These are phyloP conservation scores for Poecilia latipinna DNA, from an alignment of 2,113 vertebrate genomes.

Conservation along the genomic window DNA sequence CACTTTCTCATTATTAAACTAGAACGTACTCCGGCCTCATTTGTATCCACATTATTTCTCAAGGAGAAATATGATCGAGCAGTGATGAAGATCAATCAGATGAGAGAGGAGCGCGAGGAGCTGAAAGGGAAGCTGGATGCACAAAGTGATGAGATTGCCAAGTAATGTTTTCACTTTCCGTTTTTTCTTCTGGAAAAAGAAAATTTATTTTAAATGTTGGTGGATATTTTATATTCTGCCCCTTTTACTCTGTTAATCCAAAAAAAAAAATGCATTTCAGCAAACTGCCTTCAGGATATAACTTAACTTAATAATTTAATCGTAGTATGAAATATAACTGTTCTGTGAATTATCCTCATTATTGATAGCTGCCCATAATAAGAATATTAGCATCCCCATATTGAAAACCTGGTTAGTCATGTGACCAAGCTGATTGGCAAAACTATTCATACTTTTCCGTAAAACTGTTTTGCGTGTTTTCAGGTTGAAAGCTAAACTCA, in stretches of 20 bases:
- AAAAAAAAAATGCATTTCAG: no score
- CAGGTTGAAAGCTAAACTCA: constrained; percentile 59
- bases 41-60: rapidly evolving
- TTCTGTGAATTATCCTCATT: no score
- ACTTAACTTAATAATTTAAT: no score
- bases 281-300: no score
- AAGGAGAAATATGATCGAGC: constrained; percentile 69
- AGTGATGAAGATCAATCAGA: constrained; percentile 61
- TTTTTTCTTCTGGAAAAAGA: not conserved
- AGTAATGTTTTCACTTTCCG: constrained; percentile 58
- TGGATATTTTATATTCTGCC: not conserved
- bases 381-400: no score
- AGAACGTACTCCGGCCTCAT: not conserved
- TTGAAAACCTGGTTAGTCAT: no score
- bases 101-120: constrained; percentile 58
- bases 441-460: not conserved
- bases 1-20: not conserved
- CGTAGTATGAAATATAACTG: no score
- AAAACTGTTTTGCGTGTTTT: constrained; percentile 2
- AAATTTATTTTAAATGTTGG: not conserved
- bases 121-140: constrained; percentile 32
- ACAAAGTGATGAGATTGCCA: constrained; percentile 54
- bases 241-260: no score
- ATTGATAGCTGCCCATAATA: no score
- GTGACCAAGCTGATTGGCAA: no score